Evolutionary conservation across 2,888 invertebrate genomes (phyloP).

Genomic region (Stenchaetothrips biformis): DNA sequence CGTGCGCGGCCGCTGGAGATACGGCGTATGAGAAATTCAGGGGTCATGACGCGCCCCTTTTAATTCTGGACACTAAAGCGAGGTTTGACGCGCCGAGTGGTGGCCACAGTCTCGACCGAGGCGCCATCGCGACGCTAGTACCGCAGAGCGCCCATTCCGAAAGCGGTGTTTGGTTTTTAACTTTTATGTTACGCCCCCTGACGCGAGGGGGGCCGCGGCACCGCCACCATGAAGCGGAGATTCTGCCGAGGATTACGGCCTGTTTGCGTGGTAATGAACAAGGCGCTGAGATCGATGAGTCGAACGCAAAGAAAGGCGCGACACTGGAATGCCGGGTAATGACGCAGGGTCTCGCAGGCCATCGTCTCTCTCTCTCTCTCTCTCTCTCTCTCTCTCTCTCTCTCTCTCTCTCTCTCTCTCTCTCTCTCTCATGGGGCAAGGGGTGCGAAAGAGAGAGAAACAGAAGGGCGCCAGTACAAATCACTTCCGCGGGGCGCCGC

Average conservation of each 20-base stretch:
- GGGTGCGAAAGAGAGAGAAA: too few relatives aligned
- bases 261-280: neutral
- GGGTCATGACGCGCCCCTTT: neutral
- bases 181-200: neutral
- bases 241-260: neutral
- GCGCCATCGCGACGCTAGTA: neutral
- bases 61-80: neutral
- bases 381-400: too few relatives aligned
- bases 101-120: neutral
- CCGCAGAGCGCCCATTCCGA: neutral
- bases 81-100: neutral
- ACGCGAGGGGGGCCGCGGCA: neutral
- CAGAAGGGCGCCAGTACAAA: neutral
- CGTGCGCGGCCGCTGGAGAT: too few relatives aligned
- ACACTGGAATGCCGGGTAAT: neutral
- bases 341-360: neutral
- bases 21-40: too few relatives aligned
- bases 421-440: too few relatives aligned
- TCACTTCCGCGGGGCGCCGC: neutral
- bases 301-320: too few relatives aligned
- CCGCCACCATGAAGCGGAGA: neutral
- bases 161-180: slow-evolving; percentile 8
- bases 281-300: neutral
- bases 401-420: too few relatives aligned
- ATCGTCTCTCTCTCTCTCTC: neutral